These are phyloP conservation scores for Chironomus striatipennis DNA, from an alignment of 1,140 invertebrate species.

Conservation along the genomic window DNA sequence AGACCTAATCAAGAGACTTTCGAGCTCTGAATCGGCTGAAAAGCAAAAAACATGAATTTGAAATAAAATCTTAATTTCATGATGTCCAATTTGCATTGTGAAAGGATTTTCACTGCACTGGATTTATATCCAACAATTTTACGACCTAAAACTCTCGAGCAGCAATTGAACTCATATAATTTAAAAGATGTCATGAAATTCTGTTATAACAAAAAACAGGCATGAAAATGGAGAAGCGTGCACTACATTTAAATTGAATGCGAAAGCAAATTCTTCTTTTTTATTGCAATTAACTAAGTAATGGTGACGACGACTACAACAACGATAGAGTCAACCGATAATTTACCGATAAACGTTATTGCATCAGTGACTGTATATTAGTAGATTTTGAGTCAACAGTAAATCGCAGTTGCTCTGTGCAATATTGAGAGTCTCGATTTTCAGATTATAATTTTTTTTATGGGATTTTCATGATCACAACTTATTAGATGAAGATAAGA, in stretches of 20 bases:
- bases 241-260: constrained; percentile 5
- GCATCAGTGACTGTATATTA: neutral
- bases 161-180: constrained; percentile 17
- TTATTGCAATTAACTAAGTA: neutral
- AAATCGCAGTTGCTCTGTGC: neutral
- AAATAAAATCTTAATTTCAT: constrained; percentile 10
- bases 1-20: too few species aligned
- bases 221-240: constrained; percentile 11
- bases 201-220: neutral
- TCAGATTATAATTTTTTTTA: neutral
- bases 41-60: neutral
- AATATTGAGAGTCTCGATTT: neutral
- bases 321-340: neutral
- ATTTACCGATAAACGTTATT: constrained; percentile 4
- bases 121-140: neutral
- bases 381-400: neutral
- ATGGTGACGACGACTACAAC: too few species aligned
- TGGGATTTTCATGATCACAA: neutral
- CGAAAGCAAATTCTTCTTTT: neutral
- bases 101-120: neutral
- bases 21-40: neutral
- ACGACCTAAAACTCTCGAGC: neutral
- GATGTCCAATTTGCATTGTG: neutral
- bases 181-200: constrained; percentile 1
- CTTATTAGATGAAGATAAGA: too few species aligned